These are phyloP conservation scores for Corythoichthys haematopterus DNA, from an alignment of 2,113 vertebrate species.

Conservation along the genomic window DNA sequence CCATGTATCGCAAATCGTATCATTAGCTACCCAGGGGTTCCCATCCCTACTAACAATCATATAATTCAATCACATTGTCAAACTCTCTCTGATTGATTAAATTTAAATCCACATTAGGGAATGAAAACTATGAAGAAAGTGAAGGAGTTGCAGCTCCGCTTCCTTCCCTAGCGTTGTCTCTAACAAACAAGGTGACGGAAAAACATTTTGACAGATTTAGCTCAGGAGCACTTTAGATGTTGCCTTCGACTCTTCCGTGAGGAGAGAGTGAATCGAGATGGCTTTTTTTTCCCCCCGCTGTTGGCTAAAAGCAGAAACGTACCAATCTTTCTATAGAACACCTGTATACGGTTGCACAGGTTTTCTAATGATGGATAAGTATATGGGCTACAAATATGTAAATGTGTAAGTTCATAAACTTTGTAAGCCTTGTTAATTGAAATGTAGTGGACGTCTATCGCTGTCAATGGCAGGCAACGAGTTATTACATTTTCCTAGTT, in stretches of 20 bases:
- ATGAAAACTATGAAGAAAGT: not conserved
- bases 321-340: not conserved
- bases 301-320: not conserved
- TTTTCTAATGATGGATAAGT: too few relatives aligned
- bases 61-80: too few relatives aligned
- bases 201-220: slow-evolving; percentile 68
- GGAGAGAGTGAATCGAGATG: slow-evolving; percentile 16
- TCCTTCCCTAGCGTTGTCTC: slow-evolving; percentile 16
- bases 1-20: too few relatives aligned
- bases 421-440: too few relatives aligned
- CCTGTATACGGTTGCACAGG: too few relatives aligned
- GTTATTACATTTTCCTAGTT: too few relatives aligned
- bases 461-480: not conserved
- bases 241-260: slow-evolving; percentile 41
- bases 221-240: slow-evolving; percentile 60
- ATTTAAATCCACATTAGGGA: not conserved
- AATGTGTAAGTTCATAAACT: too few relatives aligned
- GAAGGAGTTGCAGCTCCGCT: not conserved
- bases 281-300: not conserved
- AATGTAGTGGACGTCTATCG: not conserved
- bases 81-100: not conserved
- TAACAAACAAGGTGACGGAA: slow-evolving; percentile 43
- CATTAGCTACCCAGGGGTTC: too few relatives aligned
- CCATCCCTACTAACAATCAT: too few relatives aligned
- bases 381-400: too few relatives aligned